Evolutionary conservation across 2,797 vertebrate species (phyloP), one percentile per base, ranked within the genome.

Genomic region (Momotus momota): DNA sequence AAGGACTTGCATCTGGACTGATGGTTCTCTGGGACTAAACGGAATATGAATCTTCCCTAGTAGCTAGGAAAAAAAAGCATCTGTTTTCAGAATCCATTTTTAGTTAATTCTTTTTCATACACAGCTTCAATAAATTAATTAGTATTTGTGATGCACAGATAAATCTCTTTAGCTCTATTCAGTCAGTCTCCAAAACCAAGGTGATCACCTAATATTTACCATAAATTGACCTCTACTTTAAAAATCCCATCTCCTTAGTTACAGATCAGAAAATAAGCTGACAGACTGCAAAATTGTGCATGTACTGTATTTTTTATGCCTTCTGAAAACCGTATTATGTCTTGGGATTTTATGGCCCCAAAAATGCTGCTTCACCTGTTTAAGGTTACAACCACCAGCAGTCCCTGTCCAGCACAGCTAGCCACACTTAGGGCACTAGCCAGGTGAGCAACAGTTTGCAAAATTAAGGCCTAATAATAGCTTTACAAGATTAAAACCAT

Each of bases 341-440:
- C 23, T 51, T 52, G 27, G 25, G 10, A 3, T 1, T 65, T 91
- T 65, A 43, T 27, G 29, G 52, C 14, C 7, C 48, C 1, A 0
- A 94, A 90, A 94, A 61, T 82, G 69, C 52, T 77, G 85, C 70
- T 89, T 80, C 80, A 81, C 9, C 57, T 74, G 27, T 57, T 80
- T 25, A 69, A 85, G 13, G 26, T 45, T 82, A 43, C 43, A 83
- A 21, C 64, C 49, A 85, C 22, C 52, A 51, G 31, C 29, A 85
- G 38, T 27, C 52, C 33, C 21, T 12, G 7, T 29, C 49, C 21
- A 81, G 45, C 26, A 62, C 22, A 81, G 51, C 35, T 38, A 60
- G 38, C 10, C 22, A 41, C 1, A 10, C n/a, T 88, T 78, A 69
- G 16, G 54, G 25, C 65, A 77, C 29, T 62, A 64, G 45, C 9